Base-by-base conservation (phyloP, 2,888 invertebrate genomes). In the Scaptomyza caliginosa region DNA sequence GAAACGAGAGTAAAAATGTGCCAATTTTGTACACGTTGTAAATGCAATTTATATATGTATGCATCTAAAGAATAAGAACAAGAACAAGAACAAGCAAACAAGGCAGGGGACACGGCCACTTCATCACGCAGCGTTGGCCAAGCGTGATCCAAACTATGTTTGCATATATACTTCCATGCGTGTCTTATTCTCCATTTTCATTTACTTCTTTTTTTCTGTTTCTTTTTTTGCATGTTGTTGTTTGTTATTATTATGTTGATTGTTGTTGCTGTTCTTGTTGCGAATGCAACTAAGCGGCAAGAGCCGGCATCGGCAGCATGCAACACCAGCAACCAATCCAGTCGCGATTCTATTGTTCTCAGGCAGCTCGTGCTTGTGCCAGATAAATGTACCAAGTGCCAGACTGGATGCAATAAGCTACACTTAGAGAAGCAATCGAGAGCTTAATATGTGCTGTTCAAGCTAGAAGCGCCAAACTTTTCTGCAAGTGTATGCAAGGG, bases 1-100 rank as follows among this genome's bases (percentile, higher is more conserved):
- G 80, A 73, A 86, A 80, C 75, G 87, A 66, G 85, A 84, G 72
- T 86, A 82, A 82, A 82, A 84, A 86, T 82, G 81, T 77, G 81
- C 84, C 81, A 86, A 84, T 83, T 86, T 57, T 42, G 55, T 58
- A 39, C 39, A 45, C 69, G 60, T 30, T 48, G 67, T 52, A 72
- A 68, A 67, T 75, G 63, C 65, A 73, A 60, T 84, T 74, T 67
- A 65, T 82, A 62, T 40, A 42, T 11, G 43, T 45, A 17, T 64
- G 51, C 64, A 62, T 17, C 49, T 19, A 36, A 62, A 63, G 50
- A n/a, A n/a, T n/a, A n/a, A n/a, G n/a, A 48, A 66, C 62, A 57
- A 48, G 54, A 76, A 79, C 76, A 83, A 77, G 76, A 48, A 66
- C 62, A 57, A 48, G 54, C 66, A 77, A 76, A 79, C 76, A 83